A percentile compares a stretch with the other conserved stretches of the same genome.
phyloP scores from a whole-genome alignment of 2,888 invertebrate genomes.

The Rhagophthalmus giganteus region DNA sequence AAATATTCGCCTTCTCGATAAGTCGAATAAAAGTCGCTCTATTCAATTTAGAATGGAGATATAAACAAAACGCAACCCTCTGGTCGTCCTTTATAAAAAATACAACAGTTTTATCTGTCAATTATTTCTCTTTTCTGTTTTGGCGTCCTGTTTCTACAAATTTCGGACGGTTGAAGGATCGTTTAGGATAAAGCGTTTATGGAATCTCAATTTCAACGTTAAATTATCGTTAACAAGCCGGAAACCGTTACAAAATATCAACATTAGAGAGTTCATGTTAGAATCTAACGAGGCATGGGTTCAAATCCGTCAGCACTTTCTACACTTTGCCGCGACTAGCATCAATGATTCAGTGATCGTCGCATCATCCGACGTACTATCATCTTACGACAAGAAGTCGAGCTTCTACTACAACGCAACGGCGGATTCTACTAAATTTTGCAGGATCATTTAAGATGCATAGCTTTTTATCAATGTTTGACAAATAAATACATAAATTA shows the following conservation, averaged over 20 bases:
- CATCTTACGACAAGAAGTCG: constrained; percentile 16
- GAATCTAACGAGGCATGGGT: constrained; percentile 18
- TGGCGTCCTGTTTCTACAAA: no score
- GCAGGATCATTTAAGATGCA: constrained; percentile 24
- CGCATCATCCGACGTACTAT: constrained; percentile 24
- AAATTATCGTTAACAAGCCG: background rate
- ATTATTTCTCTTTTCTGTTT: no score
- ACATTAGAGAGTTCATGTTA: constrained; percentile 11
- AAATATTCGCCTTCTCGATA: constrained; percentile 9
- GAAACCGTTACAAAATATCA: constrained; percentile 1
- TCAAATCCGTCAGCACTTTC: constrained; percentile 20
- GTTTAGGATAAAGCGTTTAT: background rate
- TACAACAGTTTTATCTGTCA: no score
- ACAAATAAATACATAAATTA: constrained; percentile 3
- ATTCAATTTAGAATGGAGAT: no score
- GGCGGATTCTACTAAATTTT: constrained; percentile 21
- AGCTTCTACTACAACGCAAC: constrained; percentile 17
- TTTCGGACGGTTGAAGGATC: no score
- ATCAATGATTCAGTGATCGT: constrained; percentile 24
- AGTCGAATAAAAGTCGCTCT: no score
- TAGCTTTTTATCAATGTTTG: constrained; percentile 19
- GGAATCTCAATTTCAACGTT: background rate
- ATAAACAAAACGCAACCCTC: no score
- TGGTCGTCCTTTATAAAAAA: no score
- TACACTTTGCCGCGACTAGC: constrained; percentile 19